Evolutionary conservation across 1,140 invertebrate species (phyloP), one percentile per base, ranked within the genome.

Genomic region (Diuraphis noxia): DNA sequence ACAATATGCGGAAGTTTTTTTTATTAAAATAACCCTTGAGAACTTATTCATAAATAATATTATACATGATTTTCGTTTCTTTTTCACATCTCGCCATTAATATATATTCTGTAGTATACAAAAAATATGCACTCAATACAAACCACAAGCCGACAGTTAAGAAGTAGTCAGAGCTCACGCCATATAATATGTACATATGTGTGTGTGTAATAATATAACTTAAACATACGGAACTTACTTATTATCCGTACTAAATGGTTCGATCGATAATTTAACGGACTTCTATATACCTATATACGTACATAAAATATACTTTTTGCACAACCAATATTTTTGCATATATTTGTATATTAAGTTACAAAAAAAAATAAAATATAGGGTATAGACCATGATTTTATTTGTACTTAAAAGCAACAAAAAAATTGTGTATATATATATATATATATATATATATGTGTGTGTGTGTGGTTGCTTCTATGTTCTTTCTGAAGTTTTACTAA

Each of bases 1-100:
- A 36, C 17, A 19, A 79, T 34, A 34, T n/a, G n/a, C n/a, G 19
- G 34, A n/a, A 49, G 2, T 86, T 49, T 86, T 36, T 52, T 46
- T 88, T 19, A 34, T 41, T 40, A 87, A 87, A 56, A 87, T n/a
- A 88, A 88, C 86, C 86, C 86, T 88, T 88, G 86, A 88, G 86
- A 88, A 88, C 52, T 88, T 63, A 52, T 40, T 13, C 40, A 81
- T 81, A 81, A 38, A 30, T 81, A 46, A 84, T 43, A 84, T 7
- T n/a, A 85, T 85, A 49, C 23, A 52, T 30, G 46, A 56, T 49
- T 85, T 56, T 38, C 10, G 34, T 56, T 87, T 86, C n/a, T 41
- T 46, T 36, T 87, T 36, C 85, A 56, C 85, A 30, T 34, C 46
- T 63, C 52, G 36, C 13, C 63, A 63, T 88, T 40, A 3, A 63